These are phyloP conservation scores for Drosophila funebris DNA, from an alignment of 1,140 invertebrate species.

Conservation along the genomic window DNA sequence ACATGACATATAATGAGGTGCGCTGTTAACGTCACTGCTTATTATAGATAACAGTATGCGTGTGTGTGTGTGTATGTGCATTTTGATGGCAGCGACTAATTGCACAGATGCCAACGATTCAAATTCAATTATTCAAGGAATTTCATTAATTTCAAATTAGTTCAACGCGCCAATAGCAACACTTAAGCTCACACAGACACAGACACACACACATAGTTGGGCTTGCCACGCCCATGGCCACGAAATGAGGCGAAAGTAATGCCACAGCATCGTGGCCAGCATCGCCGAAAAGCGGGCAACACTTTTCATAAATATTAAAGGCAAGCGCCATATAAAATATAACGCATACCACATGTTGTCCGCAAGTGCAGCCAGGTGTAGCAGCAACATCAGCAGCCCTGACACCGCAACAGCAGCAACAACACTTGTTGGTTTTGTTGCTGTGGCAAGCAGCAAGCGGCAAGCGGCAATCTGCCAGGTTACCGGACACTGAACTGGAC, in stretches of 20 bases:
- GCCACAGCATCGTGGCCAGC: conserved; percentile 31
- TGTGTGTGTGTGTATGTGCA: conserved; percentile 37
- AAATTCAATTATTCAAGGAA: conserved; percentile 82
- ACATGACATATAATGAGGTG: conserved; percentile 80
- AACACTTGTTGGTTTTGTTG: conserved; percentile 50
- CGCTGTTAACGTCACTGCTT: conserved; percentile 47
- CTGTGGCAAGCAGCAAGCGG: conserved; percentile 25
- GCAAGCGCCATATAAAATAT: conserved; percentile 58
- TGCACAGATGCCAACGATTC: conserved; percentile 72
- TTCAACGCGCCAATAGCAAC: conserved; percentile 74
- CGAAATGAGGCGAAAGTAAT: conserved; percentile 35
- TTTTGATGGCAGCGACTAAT: conserved; percentile 64
- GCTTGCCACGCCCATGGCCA: conserved; percentile 35
- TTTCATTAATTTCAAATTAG: conserved; percentile 82
- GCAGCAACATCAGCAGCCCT: conserved; percentile 17
- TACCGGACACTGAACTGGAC: background rate
- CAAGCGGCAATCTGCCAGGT: conserved; percentile 38
- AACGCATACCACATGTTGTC: conserved; percentile 64
- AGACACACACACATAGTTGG: background rate
- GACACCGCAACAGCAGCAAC: conserved; percentile 28
- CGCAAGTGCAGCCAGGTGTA: conserved; percentile 46
- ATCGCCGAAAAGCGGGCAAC: conserved; percentile 35
- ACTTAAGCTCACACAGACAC: conserved; percentile 44
- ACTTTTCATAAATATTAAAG: conserved; percentile 65
- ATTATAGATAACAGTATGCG: conserved; percentile 9